phyloP scores from a whole-genome alignment of 1,140 invertebrate genomes.

The Lerema accius region DNA sequence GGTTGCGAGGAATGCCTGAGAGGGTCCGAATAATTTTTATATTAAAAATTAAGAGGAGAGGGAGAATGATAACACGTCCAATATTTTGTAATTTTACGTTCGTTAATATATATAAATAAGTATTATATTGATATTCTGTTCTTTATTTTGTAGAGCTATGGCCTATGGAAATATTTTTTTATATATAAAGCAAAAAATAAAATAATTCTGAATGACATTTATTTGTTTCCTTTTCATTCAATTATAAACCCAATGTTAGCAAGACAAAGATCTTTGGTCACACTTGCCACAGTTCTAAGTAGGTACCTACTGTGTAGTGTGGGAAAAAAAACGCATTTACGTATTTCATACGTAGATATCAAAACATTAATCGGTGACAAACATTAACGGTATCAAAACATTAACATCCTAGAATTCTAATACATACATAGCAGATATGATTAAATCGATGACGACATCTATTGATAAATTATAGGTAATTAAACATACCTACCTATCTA shows the following conservation, averaged over 20 bases:
- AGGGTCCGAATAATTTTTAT: slow-evolving; percentile 78
- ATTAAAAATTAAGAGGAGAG: slow-evolving; percentile 77
- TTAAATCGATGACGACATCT: too few relatives aligned
- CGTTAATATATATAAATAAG: slow-evolving; percentile 73
- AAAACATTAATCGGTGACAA: too few relatives aligned
- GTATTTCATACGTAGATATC: too few relatives aligned
- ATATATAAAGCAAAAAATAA: slow-evolving; percentile 76
- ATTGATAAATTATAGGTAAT: slow-evolving; percentile 1
- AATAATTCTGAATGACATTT: slow-evolving; percentile 55
- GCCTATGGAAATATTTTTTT: slow-evolving; percentile 73
- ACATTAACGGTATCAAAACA: too few relatives aligned
- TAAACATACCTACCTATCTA: neutral
- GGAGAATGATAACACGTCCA: slow-evolving; percentile 75
- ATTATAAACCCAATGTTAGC: too few relatives aligned
- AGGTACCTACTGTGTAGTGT: too few relatives aligned
- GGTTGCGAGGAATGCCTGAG: slow-evolving; percentile 44
- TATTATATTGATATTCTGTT: slow-evolving; percentile 75
- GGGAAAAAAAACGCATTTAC: too few relatives aligned
- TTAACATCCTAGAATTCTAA: too few relatives aligned
- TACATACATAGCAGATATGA: too few relatives aligned
- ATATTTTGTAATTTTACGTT: slow-evolving; percentile 63
- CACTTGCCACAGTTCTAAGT: too few relatives aligned
- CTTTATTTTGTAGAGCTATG: slow-evolving; percentile 73
- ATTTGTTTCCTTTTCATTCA: slow-evolving; percentile 24
- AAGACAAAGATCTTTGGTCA: too few relatives aligned